phyloP scores from a whole-genome alignment of 2,888 invertebrate species.

The Clanis bilineata region DNA sequence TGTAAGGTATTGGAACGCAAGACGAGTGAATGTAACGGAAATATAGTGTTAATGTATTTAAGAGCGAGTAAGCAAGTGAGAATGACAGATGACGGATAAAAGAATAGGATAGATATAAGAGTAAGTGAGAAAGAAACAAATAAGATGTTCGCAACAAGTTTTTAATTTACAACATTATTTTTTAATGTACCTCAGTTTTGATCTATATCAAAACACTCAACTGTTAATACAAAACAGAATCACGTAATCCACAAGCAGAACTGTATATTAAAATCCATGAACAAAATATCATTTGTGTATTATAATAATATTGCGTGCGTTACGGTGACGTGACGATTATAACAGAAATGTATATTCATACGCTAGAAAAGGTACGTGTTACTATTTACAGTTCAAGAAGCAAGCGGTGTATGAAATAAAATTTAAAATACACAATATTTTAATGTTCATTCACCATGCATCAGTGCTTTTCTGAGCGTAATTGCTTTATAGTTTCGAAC shows the following conservation, averaged over 20 bases:
- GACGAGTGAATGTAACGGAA: too few relatives aligned
- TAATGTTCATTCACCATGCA: conserved; percentile 9
- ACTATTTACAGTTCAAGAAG: not conserved
- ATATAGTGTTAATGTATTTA: too few relatives aligned
- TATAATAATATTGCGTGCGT: conserved; percentile 22
- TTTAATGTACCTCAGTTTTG: not conserved
- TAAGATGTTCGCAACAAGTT: too few relatives aligned
- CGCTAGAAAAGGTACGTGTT: not conserved
- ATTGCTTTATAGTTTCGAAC: not conserved
- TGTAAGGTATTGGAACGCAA: too few relatives aligned
- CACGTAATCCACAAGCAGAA: not conserved
- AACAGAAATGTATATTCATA: not conserved
- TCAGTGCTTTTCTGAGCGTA: not conserved
- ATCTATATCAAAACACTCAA: not conserved
- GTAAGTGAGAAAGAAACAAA: too few relatives aligned
- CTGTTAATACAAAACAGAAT: not conserved
- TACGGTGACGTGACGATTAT: conserved; percentile 21
- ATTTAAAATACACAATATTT: conserved; percentile 6
- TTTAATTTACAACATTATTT: too few relatives aligned
- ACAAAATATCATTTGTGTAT: conserved; percentile 22
- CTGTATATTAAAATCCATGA: conserved; percentile 23
- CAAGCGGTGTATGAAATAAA: not conserved
- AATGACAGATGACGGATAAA: too few relatives aligned
- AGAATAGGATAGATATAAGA: too few relatives aligned
- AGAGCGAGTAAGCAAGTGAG: too few relatives aligned